Evolutionary conservation across 2,797 vertebrate species (phyloP), one percentile per base, ranked within the genome.

Genomic region (Sebastes matsubarae): DNA sequence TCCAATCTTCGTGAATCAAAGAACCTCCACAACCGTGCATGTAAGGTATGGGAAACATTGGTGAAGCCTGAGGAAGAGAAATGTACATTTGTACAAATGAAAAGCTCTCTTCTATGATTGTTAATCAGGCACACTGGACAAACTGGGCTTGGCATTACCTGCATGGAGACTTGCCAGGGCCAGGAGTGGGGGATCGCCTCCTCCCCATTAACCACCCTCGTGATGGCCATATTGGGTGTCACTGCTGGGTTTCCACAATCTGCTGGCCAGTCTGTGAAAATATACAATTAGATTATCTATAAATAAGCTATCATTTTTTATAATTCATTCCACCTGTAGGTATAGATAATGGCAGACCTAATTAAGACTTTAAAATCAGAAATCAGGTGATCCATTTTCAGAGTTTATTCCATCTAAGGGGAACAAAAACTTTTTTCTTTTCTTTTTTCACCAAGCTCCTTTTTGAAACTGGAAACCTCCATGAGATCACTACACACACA

Each of bases 91-190:
- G 46, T 59, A 69, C 14, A 66, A 70, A 78, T 24, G 66, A 72
- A 77, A 82, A 68, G 7, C 34, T 58, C 2, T 52, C 11, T 9
- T 68, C 52, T 34, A 5, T 72, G 36, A 55, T 10, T 60, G 13
- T 58, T 24, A 27, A 20, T 38, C 14, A 57, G 38, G 18, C 46
- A 57, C 59, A 71, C 9, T 68, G 32, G 32, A 77, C 30, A 29
- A 54, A 68, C 16, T 29, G 8, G 34, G 22, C 22, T 2, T 6
- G 14, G 59, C 12, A 10, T 60, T 90, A 96, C 95, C 94, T 96
- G 94, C 94, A 96, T 94, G 81, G 95, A 95, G 61, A 95, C 92
- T 59, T 95, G 94, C 94, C 95, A 95, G n/a, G 94, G 94, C 95
- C 95, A 95, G 22, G 94, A 95, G 78, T 95, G 86, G n/a, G 94